A percentile compares a stretch with the other conserved stretches of the same genome.
phyloP scores from a whole-genome alignment of 2,888 invertebrate genomes.

The Noctua comes region DNA sequence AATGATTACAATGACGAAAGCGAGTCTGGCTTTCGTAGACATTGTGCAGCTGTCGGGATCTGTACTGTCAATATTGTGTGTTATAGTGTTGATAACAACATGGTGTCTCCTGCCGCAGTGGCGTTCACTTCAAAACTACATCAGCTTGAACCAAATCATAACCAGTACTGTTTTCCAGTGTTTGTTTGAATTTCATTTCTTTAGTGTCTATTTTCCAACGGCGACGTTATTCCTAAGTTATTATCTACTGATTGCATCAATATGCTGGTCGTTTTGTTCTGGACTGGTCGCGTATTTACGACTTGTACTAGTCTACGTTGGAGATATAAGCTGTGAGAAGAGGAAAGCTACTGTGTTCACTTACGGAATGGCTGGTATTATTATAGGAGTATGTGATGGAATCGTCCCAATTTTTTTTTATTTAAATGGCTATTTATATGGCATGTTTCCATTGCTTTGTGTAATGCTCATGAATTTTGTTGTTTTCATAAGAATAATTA shows the following conservation, averaged over 20 bases:
- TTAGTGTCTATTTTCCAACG: accelerated
- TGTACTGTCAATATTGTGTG: slow-evolving; percentile 38
- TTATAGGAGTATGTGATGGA: slow-evolving; percentile 17
- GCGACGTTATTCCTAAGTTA: background rate
- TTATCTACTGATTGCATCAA: slow-evolving; percentile 29
- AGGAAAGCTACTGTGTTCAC: slow-evolving; percentile 46
- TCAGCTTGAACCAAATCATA: slow-evolving; percentile 48
- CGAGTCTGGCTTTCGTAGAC: background rate
- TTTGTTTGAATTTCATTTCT: background rate
- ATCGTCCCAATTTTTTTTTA: slow-evolving; percentile 1
- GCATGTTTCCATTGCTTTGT: background rate
- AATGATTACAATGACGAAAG: background rate
- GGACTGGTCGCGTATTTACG: slow-evolving; percentile 51
- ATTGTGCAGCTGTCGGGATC: slow-evolving; percentile 6
- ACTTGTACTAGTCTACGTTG: slow-evolving; percentile 52
- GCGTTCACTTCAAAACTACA: slow-evolving; percentile 50
- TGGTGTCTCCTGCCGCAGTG: slow-evolving; percentile 50
- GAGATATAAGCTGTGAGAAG: slow-evolving; percentile 52
- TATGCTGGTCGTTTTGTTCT: slow-evolving; percentile 59
- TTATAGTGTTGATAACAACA: slow-evolving; percentile 26
- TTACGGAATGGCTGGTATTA: slow-evolving; percentile 7
- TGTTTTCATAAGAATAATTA: slow-evolving; percentile 46
- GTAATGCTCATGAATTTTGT: slow-evolving; percentile 31
- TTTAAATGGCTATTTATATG: background rate
- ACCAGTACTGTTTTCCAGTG: slow-evolving; percentile 21